Base-by-base conservation (phyloP, 2,113 vertebrate species). In the Rhabdomys dilectus region DNA sequence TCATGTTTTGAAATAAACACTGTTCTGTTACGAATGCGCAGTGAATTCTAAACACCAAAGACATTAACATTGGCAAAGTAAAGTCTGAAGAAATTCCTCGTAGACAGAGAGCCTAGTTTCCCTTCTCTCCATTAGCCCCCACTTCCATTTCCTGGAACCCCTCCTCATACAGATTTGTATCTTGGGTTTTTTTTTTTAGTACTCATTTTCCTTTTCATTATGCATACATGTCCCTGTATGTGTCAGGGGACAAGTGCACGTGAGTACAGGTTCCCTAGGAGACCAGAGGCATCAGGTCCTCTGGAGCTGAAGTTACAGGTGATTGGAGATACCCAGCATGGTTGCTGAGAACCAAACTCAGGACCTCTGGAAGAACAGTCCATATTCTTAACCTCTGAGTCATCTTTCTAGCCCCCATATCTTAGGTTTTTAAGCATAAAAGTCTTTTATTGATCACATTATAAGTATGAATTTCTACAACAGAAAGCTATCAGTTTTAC, bases 1-100 rank as follows among this genome's bases (percentile, higher is more conserved):
- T 26, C n/a, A 80, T 45, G 72, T 58, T 96, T 91, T 91, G 84
- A 96, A 94, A 92, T 89, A 88, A 91, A 91, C 17, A 58, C 48
- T 89, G 12, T 29, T 93, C 92, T 89, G 36, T 36, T 73, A 73
- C 11, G 73, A 95, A 95, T 5, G 0, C 12, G 64, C 58, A 21
- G 58, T 45, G 39, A 64, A 64, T 64, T 85, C 58, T 85, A 85
- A 85, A 85, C 58, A 85, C 58, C 82, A 9, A 76, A n/a, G 5
- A 42, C 94, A 19, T 6, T 96, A 48, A 89, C 72, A 78, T 10
- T 5, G 10, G 80, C 12, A 56, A 88, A 58, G 12, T 26, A 26
- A 91, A 45, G 53, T 36, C 7, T 75, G 31, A 94, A 77, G 31
- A 87, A 93, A 80, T 22, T 53, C 17, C 12, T 66, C 62, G 78